Base-by-base conservation (phyloP, 2,113 vertebrate genomes). In the Poeciliopsis retropinna region DNA sequence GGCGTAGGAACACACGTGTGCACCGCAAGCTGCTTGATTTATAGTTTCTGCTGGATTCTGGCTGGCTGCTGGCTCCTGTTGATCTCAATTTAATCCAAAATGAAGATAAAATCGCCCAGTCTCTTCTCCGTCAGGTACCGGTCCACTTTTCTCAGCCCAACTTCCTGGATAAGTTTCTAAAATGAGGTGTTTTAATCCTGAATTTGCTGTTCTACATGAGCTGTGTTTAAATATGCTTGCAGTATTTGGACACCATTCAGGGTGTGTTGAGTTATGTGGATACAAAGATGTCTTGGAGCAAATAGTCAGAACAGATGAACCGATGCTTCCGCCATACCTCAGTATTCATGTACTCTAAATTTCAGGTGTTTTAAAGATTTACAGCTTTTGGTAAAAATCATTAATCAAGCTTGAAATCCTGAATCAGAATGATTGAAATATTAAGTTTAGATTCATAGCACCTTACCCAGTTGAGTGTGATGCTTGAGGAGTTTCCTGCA, bases 21-120 rank as follows among this genome's bases (percentile, higher is more conserved):
- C 67, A n/a, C 63, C 2, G 19, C 3, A 0, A 79, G 66, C 8
- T 4, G 3, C 31, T 72, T 78, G 79, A 82, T 80, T 78, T 71
- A 78, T 83, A 68, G 5, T 62, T 17, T 5, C 31, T 34, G 22
- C 25, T 5, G 25, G 64, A 44, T 39, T 39, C 25, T 60, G 51
- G 60, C n/a, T 10, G 12, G 64, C 64, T 47, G 39, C 10, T 64
- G 60, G 60, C 19, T 31, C 8, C 19, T 9, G 51, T 15, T 66
- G 7, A 28, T 44, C 64, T 39, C 4, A 29, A 28, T 41, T 34
- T 27, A 39, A 28, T 37, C 64, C 34, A 64, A 64, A 63, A 62
- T 15, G 13, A 62, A 72, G 6, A 17, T 31, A 22, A 51, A 51
- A 54, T 17, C 44, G 13, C 27, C 4, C 22, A 22, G 47, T 25